Evolutionary conservation across 2,113 vertebrate genomes (phyloP).

Genomic region (Fukomys damarensis): DNA sequence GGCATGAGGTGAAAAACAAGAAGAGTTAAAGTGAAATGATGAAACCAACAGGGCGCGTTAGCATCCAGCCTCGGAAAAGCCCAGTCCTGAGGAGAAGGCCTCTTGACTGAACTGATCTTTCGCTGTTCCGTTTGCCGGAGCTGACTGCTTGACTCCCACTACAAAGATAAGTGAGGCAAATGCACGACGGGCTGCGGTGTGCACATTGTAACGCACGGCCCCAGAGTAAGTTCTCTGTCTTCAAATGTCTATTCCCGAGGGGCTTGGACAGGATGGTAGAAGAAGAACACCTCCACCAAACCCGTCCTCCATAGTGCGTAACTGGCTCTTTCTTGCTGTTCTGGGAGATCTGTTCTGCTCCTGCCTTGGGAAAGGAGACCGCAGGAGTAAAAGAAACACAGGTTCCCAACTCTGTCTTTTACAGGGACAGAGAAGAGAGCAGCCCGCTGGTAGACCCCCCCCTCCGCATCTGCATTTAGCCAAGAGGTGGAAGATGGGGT

Average conservation of each 20-base stretch:
- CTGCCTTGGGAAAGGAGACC: not conserved
- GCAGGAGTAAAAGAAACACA: not conserved
- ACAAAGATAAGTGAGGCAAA: not conserved
- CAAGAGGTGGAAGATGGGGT: not conserved
- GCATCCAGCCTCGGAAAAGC: not conserved
- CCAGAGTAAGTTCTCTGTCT: not conserved
- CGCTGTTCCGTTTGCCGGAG: not conserved
- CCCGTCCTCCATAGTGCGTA: accelerated
- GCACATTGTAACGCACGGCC: not conserved
- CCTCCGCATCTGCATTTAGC: not conserved
- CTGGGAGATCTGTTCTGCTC: not conserved
- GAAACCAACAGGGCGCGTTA: not conserved
- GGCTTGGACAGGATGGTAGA: not conserved
- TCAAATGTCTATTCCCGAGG: not conserved
- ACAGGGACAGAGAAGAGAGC: not conserved
- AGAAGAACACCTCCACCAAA: not conserved
- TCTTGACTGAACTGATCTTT: not conserved
- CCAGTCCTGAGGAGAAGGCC: accelerated
- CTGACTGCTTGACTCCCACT: too few relatives aligned
- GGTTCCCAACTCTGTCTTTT: not conserved
- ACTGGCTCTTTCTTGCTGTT: not conserved
- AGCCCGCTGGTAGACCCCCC: not conserved
- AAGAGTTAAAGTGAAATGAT: not conserved
- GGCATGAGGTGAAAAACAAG: not conserved
- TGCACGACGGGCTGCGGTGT: not conserved